Percentiles rank a stretch among this genome's conserved stretches.
Conservation (phyloP, 2,113 vertebrate species). For the Lipophrys pholis region DNA sequence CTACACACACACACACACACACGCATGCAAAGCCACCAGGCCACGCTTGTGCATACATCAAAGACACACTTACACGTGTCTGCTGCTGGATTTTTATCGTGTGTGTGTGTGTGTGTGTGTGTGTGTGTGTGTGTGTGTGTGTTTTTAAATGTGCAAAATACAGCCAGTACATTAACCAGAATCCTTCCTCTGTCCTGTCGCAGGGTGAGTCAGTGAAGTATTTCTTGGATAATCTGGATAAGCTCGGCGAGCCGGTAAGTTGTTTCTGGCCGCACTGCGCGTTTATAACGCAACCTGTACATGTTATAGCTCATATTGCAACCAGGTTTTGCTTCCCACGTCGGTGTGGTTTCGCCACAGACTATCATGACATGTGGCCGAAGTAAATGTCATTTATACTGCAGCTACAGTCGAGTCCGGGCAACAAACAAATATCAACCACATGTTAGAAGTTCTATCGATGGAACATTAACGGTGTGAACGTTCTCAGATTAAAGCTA, state of each 20-base stretch:
- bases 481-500: no score
- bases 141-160: no score
- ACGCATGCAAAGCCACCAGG: background rate
- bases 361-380: background rate
- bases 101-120: no score
- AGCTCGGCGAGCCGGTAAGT: conserved; percentile 94
- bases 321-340: conserved; percentile 5
- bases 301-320: conserved; percentile 27
- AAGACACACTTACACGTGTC: conserved; percentile 46
- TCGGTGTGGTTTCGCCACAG: background rate
- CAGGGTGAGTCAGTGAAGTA: conserved; percentile 99
- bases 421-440: no score
- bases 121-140: no score
- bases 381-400: background rate
- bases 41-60: conserved; percentile 58
- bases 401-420: no score
- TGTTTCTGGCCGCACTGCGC: conserved; percentile 48
- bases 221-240: conserved; percentile 99
- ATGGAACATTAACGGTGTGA: no score
- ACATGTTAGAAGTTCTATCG: no score
- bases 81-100: background rate
- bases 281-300: conserved; percentile 28
- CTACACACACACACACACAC: conserved; percentile 1
- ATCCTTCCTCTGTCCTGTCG: conserved; percentile 59
- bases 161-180: conserved; percentile 45